Percentiles rank a stretch among this genome's conserved stretches.
phyloP scores from a whole-genome alignment of 1,140 invertebrate genomes.

The Gonatopus flavifemur region DNA sequence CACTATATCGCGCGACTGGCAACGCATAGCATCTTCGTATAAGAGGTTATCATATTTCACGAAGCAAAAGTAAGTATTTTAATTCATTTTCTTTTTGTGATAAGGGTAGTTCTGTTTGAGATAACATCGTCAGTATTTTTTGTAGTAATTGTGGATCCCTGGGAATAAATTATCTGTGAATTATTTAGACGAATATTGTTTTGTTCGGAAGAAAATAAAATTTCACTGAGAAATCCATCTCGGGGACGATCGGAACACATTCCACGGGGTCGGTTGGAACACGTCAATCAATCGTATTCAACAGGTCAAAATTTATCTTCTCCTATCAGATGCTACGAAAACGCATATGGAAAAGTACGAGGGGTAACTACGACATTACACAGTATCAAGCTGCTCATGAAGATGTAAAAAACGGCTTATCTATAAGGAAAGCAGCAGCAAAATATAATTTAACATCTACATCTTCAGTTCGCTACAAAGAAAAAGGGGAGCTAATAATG shows the following conservation, averaged over 20 bases:
- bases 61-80: neutral
- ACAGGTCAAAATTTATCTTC: neutral
- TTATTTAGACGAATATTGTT: neutral
- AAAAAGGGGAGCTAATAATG: conserved; percentile 12
- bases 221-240: neutral
- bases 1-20: too few species aligned
- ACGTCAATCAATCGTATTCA: too few species aligned
- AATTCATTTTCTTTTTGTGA: neutral
- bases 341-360: neutral
- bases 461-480: conserved; percentile 16
- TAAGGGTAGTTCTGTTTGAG: neutral
- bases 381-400: conserved; percentile 17
- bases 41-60: neutral
- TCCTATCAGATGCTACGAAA: neutral
- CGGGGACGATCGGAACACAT: neutral
- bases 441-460: conserved; percentile 14
- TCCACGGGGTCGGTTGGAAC: neutral
- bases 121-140: neutral
- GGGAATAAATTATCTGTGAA: neutral
- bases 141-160: neutral
- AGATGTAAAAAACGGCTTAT: conserved; percentile 19
- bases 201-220: neutral
- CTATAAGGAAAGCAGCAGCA: conserved; percentile 19
- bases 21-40: too few species aligned
- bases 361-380: conserved; percentile 10